phyloP scores from a whole-genome alignment of 1,140 invertebrate species.

The Coptotermes formosanus region DNA sequence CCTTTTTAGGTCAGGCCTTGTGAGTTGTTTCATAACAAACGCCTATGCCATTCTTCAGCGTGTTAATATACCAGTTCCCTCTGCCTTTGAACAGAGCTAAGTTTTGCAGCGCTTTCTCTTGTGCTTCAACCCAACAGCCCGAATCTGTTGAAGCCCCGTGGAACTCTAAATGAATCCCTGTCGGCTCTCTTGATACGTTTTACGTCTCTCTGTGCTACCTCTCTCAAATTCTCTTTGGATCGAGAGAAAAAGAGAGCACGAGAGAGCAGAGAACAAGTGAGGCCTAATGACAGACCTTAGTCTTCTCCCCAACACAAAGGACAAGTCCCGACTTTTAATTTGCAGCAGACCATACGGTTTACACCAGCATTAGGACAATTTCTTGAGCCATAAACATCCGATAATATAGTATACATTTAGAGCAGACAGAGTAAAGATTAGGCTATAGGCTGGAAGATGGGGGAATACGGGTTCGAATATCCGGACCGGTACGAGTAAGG shows the following conservation, averaged over 20 bases:
- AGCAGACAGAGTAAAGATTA: no score
- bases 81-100: not conserved
- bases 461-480: no score
- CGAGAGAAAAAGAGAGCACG: no score
- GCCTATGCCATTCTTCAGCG: not conserved
- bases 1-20: not conserved
- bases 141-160: no score
- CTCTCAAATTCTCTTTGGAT: not conserved
- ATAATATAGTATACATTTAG: no score
- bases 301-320: not conserved
- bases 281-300: not conserved
- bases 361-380: not conserved
- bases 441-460: no score
- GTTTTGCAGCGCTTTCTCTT: not conserved
- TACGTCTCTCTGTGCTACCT: not conserved
- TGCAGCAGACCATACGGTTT: not conserved
- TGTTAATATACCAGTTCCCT: not conserved
- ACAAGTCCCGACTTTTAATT: not conserved
- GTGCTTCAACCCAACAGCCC: no score
- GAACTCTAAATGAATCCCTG: not conserved
- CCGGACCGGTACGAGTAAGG: no score
- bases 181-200: not conserved
- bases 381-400: no score
- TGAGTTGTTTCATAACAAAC: not conserved
- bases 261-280: not conserved